Base-by-base conservation (phyloP, 2,797 vertebrate species). In the Spinus pinus region DNA sequence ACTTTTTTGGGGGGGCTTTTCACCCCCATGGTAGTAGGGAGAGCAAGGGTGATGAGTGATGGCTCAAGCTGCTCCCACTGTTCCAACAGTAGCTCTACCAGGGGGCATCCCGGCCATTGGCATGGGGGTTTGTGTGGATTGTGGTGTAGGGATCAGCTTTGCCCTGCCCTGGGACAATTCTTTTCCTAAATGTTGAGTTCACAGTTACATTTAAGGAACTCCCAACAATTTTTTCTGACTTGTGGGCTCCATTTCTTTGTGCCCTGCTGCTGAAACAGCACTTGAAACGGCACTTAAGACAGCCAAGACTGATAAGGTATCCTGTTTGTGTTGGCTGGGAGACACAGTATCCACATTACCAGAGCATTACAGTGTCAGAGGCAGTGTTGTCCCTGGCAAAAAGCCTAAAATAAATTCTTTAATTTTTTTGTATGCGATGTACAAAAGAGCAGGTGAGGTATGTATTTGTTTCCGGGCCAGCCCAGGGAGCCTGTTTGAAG, bases 361-460 rank as follows among this genome's bases (percentile, higher is more conserved):
- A 67, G 74, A 77, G 82, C 81, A 77, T 94, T 94, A 56, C 74
- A 82, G 10, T 83, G 65, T 91, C 74, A 49, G 86, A 94, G 69
- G 87, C 95, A 70, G 79, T 93, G 87, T 95, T 96, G 93, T 94
- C 87, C 67, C 92, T 97, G 96, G 95, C 94, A 4, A 82, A 87
- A 86, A 70, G 95, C 93, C 95, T 83, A 53, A 91, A 95, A 82
- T 88, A 86, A 81, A 91, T 88, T 85, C 88, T 91, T 95, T 81
- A 91, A 88, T 95, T 95, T 96, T 96, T 96, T 81, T 90, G 81
- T 91, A 66, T 64, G 42, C 0, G 3, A 73, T 56, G 71, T 86
- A 97, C 88, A 94, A 96, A 94, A 94, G 95, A 95, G 75, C 96
- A 96, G 97, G 97, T 96, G 94, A 94, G 86, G 94, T 95, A 95